These are phyloP conservation scores for Oligia latruncula DNA, from an alignment of 2,888 invertebrate genomes.

Conservation along the genomic window DNA sequence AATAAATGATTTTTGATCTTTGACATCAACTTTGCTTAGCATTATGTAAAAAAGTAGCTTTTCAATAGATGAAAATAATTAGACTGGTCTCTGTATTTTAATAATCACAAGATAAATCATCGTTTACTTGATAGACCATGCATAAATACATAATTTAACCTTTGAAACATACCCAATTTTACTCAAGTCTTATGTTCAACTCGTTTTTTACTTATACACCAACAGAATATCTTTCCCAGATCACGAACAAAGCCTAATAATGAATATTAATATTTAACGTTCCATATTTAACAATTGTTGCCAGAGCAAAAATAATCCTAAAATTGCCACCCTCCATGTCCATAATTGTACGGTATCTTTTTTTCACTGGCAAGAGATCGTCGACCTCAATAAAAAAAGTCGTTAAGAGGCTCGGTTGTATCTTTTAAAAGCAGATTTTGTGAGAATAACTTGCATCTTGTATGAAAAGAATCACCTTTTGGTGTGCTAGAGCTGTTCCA, in stretches of 20 bases:
- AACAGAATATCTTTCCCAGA: conserved; percentile 38
- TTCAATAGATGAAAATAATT: neutral
- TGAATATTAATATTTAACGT: conserved; percentile 66
- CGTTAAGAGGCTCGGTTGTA: conserved; percentile 61
- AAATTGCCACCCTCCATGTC: conserved; percentile 67
- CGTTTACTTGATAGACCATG: neutral
- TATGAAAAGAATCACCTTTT: conserved; percentile 44
- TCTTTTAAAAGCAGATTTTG: conserved; percentile 64
- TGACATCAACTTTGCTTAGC: no score
- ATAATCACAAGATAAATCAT: neutral
- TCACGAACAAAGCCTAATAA: conserved; percentile 58
- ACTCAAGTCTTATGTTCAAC: neutral
- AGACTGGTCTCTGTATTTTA: neutral
- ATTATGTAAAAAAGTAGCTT: no score
- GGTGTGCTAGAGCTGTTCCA: conserved; percentile 27
- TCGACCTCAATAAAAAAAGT: conserved; percentile 69
- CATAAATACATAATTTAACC: neutral
- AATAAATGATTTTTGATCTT: no score
- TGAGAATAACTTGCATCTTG: conserved; percentile 59
- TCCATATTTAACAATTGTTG: conserved; percentile 59
- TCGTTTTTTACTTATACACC: neutral
- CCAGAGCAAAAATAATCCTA: conserved; percentile 64
- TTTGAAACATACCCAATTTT: neutral
- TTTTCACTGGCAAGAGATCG: conserved; percentile 64
- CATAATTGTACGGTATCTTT: conserved; percentile 68